Evolutionary conservation across 2,113 vertebrate species (phyloP).

Genomic region (Sphaerodactylus townsendi): DNA sequence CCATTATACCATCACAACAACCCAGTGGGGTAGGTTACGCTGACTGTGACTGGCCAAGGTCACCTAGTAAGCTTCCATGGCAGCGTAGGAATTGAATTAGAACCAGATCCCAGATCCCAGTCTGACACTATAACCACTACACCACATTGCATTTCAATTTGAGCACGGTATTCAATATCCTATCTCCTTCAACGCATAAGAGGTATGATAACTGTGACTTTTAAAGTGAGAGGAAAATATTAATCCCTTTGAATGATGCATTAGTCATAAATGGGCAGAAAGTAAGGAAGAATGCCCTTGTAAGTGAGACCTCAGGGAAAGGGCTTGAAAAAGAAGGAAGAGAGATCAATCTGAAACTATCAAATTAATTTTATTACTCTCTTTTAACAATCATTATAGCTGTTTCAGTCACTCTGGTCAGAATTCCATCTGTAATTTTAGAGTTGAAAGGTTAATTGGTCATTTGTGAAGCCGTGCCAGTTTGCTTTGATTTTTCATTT

Average conservation of each 20-base stretch:
- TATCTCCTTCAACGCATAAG: slow-evolving; percentile 11
- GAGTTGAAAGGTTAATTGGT: slow-evolving; percentile 73
- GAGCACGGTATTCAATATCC: not conserved
- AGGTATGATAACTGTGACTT: slow-evolving; percentile 19
- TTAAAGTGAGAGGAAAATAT: not conserved
- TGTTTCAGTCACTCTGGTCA: slow-evolving; percentile 59
- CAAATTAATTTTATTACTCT: slow-evolving; percentile 55
- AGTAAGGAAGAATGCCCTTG: slow-evolving; percentile 13
- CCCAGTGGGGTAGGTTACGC: too few relatives aligned
- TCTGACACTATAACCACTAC: too few relatives aligned
- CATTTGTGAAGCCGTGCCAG: slow-evolving; percentile 65
- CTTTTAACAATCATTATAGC: slow-evolving; percentile 46
- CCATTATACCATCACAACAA: too few relatives aligned
- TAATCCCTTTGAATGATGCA: not conserved
- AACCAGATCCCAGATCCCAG: too few relatives aligned
- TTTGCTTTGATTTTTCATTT: slow-evolving; percentile 74
- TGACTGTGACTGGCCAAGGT: too few relatives aligned
- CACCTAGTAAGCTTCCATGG: too few relatives aligned
- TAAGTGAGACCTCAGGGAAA: slow-evolving; percentile 35
- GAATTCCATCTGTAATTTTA: slow-evolving; percentile 54
- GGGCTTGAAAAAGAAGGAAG: slow-evolving; percentile 32
- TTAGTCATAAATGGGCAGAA: not conserved
- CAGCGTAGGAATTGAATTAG: too few relatives aligned
- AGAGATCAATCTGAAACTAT: slow-evolving; percentile 55
- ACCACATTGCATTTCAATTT: not conserved